phyloP scores from a whole-genome alignment of 2,113 vertebrate genomes.

The Chaetops frenatus region DNA sequence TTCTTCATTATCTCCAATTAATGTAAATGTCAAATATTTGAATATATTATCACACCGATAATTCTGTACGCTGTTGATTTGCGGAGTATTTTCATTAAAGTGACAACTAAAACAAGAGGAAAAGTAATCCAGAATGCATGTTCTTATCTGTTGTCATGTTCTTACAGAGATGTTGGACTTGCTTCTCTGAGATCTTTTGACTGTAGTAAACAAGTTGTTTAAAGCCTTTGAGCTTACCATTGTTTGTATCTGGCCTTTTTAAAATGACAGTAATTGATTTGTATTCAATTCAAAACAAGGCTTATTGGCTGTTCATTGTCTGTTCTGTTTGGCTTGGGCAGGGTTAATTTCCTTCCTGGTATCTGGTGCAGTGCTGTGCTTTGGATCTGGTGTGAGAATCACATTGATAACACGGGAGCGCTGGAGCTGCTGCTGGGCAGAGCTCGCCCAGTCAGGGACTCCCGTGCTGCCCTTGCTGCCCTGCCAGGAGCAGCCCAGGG shows the following conservation, averaged over 20 bases:
- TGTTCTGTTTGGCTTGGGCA: neutral
- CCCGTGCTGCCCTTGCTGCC: neutral
- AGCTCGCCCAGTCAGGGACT: neutral
- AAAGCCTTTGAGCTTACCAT: neutral
- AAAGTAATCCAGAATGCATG: slow-evolving; percentile 2
- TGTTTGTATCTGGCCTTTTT: neutral
- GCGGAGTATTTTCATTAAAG: slow-evolving; percentile 67
- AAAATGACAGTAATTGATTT: neutral
- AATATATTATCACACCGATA: slow-evolving; percentile 70
- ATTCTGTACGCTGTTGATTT: slow-evolving; percentile 66
- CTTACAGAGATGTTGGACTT: neutral
- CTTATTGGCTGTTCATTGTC: neutral
- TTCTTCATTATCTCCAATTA: slow-evolving; percentile 79
- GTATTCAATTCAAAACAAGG: neutral
- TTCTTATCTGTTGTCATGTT: slow-evolving; percentile 20
- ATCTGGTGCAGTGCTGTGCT: neutral
- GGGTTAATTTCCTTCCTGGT: neutral
- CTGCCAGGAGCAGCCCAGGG: neutral
- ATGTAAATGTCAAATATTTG: slow-evolving; percentile 79
- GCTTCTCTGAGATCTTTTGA: neutral
- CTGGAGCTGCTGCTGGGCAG: neutral
- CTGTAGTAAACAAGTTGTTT: slow-evolving; percentile 12
- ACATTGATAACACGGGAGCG: accelerated
- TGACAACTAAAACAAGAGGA: slow-evolving; percentile 42
- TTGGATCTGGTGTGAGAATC: neutral